These are phyloP conservation scores for Ptilodon capucinus DNA, from an alignment of 2,888 invertebrate species.

Conservation along the genomic window DNA sequence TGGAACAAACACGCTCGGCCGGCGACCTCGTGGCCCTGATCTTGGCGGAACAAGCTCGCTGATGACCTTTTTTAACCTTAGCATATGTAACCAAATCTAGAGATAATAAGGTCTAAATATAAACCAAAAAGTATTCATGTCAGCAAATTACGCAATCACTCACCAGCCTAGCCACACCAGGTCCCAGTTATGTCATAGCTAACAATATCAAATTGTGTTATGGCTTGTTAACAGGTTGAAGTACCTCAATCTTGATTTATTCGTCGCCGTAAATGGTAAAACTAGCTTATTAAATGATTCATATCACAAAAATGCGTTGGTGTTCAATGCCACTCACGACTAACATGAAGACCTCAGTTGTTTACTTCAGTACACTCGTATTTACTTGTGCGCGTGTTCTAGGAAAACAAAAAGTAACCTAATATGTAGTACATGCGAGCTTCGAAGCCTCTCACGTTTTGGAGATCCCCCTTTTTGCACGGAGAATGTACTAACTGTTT, in stretches of 20 bases:
- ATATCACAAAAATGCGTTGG: slow-evolving; percentile 42
- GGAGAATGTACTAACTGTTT: slow-evolving; percentile 59
- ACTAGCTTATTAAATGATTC: slow-evolving; percentile 45
- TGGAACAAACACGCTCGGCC: slow-evolving; percentile 47
- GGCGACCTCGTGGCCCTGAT: slow-evolving; percentile 75
- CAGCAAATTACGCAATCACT: slow-evolving; percentile 6
- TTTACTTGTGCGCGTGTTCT: slow-evolving; percentile 7
- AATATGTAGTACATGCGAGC: slow-evolving; percentile 16
- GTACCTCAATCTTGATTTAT: slow-evolving; percentile 44
- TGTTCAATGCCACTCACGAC: slow-evolving; percentile 40
- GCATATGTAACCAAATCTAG: slow-evolving; percentile 21
- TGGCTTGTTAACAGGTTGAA: slow-evolving; percentile 24
- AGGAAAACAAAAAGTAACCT: slow-evolving; percentile 15
- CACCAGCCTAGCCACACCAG: too few species aligned
- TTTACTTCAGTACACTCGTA: slow-evolving; percentile 12
- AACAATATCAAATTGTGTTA: slow-evolving; percentile 20
- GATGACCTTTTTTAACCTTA: slow-evolving; percentile 43
- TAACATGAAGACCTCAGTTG: slow-evolving; percentile 19
- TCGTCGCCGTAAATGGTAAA: slow-evolving; percentile 40
- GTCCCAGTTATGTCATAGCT: slow-evolving; percentile 19
- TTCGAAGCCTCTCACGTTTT: not conserved
- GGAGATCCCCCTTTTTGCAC: slow-evolving; percentile 25
- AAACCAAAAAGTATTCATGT: slow-evolving; percentile 2
- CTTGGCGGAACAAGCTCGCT: slow-evolving; percentile 58
- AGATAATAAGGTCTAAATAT: slow-evolving; percentile 4